Evolutionary conservation across 2,113 vertebrate species (phyloP).

Genomic region (Dinomys branickii): DNA sequence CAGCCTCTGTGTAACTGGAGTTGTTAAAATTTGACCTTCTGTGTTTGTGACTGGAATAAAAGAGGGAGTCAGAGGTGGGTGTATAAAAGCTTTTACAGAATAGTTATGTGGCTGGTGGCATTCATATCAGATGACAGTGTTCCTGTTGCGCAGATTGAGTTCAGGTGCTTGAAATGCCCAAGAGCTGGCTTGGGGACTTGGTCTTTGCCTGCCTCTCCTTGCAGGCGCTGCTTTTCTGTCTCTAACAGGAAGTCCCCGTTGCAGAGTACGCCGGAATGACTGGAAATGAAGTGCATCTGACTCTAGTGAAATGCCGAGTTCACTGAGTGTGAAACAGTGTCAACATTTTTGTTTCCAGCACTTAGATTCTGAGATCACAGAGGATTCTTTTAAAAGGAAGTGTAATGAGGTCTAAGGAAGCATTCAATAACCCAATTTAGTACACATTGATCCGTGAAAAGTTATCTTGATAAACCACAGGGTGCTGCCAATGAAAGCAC

Average conservation of each 20-base stretch:
- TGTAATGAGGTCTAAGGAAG: not conserved
- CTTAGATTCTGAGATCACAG: conserved; percentile 49
- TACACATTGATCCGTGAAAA: conserved; percentile 10
- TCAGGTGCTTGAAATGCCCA: conserved; percentile 73
- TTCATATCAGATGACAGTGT: conserved; percentile 77
- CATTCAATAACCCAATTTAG: not conserved
- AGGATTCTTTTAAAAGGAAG: conserved; percentile 42
- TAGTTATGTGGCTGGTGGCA: conserved; percentile 75
- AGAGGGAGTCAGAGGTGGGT: conserved; percentile 60
- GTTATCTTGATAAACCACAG: not conserved
- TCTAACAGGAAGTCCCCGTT: not conserved
- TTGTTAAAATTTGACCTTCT: conserved; percentile 76
- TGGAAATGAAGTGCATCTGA: conserved; percentile 50
- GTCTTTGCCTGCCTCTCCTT: conserved; percentile 67
- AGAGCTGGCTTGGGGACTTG: conserved; percentile 53
- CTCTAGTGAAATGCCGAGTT: conserved; percentile 39
- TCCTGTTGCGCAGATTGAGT: conserved; percentile 73
- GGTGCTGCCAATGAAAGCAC: not conserved
- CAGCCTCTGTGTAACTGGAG: conserved; percentile 62
- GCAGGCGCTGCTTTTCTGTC: not conserved
- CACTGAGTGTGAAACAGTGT: conserved; percentile 38
- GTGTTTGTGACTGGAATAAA: conserved; percentile 77
- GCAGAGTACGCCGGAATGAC: not conserved
- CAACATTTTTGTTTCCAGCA: not conserved
- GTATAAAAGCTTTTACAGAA: conserved; percentile 75